These are phyloP conservation scores for Pogona vitticeps DNA, from an alignment of 2,113 vertebrate species.

Conservation along the genomic window DNA sequence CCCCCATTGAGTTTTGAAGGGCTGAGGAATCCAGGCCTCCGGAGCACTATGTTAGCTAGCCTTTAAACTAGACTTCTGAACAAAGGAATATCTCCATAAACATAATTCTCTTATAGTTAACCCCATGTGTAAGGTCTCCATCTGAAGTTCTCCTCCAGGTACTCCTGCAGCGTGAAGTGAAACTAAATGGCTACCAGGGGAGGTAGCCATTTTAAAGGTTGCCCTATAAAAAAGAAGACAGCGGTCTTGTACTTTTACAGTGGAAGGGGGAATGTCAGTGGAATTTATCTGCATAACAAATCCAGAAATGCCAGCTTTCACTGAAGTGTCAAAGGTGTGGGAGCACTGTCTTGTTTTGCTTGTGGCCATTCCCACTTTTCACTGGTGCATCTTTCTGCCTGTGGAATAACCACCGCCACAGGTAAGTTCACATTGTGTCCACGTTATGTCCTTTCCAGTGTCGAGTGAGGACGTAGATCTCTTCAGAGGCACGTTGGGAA, in stretches of 20 bases:
- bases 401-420: not conserved
- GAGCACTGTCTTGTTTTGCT: too few species aligned
- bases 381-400: not conserved
- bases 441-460: not conserved
- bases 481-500: not conserved
- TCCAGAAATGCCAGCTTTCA: too few species aligned
- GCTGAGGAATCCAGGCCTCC: too few species aligned
- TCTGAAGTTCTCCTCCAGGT: not conserved
- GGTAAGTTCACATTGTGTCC: not conserved
- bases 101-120: not conserved
- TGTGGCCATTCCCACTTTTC: too few species aligned
- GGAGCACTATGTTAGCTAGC: too few species aligned
- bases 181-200: not conserved
- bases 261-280: too few species aligned
- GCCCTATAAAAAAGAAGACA: too few species aligned
- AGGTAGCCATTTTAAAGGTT: not conserved
- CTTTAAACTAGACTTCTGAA: not conserved
- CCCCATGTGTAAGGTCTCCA: not conserved
- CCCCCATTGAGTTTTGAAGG: too few species aligned
- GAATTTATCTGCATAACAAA: too few species aligned
- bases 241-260: too few species aligned
- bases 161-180: not conserved
- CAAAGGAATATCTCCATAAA: not conserved
- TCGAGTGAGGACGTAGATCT: not conserved
- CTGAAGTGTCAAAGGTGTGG: too few species aligned